These are phyloP conservation scores for Ptychobarbus kaznakovi DNA, from an alignment of 2,797 vertebrate species.

Conservation along the genomic window DNA sequence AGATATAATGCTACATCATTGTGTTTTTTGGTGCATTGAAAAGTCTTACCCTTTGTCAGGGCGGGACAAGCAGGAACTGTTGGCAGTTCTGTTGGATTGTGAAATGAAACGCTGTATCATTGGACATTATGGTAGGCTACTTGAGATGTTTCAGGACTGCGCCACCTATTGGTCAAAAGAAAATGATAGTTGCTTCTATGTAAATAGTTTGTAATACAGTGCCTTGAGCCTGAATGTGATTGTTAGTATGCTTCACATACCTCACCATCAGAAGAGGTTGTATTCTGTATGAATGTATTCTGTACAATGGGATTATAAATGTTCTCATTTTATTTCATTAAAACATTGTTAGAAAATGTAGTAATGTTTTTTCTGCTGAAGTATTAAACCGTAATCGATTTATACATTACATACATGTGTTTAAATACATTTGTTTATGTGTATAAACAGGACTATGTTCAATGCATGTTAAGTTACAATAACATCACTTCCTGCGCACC, in stretches of 20 bases:
- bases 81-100: background rate
- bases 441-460: slow-evolving; percentile 7
- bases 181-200: background rate
- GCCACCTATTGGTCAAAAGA: background rate
- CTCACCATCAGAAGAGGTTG: slow-evolving; percentile 2
- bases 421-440: background rate
- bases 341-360: background rate
- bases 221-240: slow-evolving; percentile 27
- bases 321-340: background rate
- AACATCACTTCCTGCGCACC: slow-evolving; percentile 12
- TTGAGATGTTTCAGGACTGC: background rate
- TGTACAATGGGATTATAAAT: background rate
- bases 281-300: slow-evolving; percentile 2
- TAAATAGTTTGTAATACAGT: background rate
- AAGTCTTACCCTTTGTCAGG: background rate
- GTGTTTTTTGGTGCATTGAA: background rate
- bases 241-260: background rate
- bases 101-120: slow-evolving; percentile 10
- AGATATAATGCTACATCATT: background rate
- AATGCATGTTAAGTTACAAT: background rate
- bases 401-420: background rate
- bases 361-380: background rate
- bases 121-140: background rate
- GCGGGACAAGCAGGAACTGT: background rate
- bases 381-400: slow-evolving; percentile 1